Conservation (phyloP, 2,797 vertebrate species). For the Molossus molossus region DNA sequence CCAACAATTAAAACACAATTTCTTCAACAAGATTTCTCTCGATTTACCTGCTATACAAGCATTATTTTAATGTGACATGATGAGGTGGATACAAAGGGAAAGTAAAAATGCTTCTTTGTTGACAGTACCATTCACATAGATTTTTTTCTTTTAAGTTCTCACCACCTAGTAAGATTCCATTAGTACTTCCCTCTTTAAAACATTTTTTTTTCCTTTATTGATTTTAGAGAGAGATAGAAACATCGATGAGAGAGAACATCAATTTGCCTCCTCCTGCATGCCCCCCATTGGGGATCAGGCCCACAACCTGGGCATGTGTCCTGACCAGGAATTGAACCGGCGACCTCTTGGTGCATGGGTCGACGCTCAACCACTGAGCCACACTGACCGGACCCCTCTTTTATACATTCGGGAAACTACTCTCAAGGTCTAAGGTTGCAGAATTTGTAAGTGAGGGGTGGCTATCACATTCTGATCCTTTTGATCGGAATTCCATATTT, state of each 20-base stretch:
- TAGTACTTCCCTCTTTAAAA: background rate
- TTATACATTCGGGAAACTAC: background rate
- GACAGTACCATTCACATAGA: background rate
- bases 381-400: background rate
- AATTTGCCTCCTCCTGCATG: no score
- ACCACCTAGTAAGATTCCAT: background rate
- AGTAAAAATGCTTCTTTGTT: background rate
- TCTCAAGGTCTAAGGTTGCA: background rate
- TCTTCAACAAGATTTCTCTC: background rate
- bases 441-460: background rate
- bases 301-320: no score
- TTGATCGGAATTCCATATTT: background rate
- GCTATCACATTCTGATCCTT: background rate
- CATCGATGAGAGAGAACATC: no score
- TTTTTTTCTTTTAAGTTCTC: background rate
- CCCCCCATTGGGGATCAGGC: no score
- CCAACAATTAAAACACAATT: background rate
- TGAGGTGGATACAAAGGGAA: background rate
- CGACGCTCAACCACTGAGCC: no score
- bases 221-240: no score
- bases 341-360: no score
- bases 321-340: no score
- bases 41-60: background rate
- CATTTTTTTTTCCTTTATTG: no score
- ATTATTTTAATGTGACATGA: constrained; percentile 17